Percentiles rank a stretch among this genome's conserved stretches.
Conservation (phyloP, 2,888 invertebrate species). For the Agrilus cyanescens region DNA sequence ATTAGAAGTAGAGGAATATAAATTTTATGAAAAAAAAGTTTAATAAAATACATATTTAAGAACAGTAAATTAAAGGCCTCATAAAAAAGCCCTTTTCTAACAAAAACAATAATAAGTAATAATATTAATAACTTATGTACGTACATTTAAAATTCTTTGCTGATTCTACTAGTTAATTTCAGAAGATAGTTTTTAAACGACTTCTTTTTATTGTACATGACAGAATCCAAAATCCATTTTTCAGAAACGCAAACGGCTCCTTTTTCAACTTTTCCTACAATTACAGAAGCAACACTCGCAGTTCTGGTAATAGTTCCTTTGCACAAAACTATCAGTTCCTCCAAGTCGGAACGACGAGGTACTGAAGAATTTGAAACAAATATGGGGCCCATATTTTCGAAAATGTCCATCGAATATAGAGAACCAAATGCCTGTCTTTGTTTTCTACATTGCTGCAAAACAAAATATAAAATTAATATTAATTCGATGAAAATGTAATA, state of each 20-base stretch:
- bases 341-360: constrained; percentile 41
- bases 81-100: too few species aligned
- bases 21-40: too few species aligned
- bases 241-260: constrained; percentile 39
- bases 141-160: too few species aligned
- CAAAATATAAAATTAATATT: constrained; percentile 10
- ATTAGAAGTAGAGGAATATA: too few species aligned
- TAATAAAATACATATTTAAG: too few species aligned
- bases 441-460: constrained; percentile 44
- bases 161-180: too few species aligned
- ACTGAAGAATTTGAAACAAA: constrained; percentile 37
- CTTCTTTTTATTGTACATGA: constrained; percentile 42
- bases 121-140: too few species aligned
- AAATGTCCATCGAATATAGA: constrained; percentile 46
- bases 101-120: too few species aligned
- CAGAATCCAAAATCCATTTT: constrained; percentile 52
- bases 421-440: constrained; percentile 50
- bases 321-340: constrained; percentile 46
- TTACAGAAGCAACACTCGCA: constrained; percentile 38
- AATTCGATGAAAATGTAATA: not conserved
- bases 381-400: constrained; percentile 44
- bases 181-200: constrained; percentile 34
- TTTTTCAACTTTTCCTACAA: constrained; percentile 38
- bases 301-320: constrained; percentile 42
- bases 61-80: too few species aligned